Base-by-base conservation (phyloP, 2,797 vertebrate genomes). In the Pelobates cultripes region DNA sequence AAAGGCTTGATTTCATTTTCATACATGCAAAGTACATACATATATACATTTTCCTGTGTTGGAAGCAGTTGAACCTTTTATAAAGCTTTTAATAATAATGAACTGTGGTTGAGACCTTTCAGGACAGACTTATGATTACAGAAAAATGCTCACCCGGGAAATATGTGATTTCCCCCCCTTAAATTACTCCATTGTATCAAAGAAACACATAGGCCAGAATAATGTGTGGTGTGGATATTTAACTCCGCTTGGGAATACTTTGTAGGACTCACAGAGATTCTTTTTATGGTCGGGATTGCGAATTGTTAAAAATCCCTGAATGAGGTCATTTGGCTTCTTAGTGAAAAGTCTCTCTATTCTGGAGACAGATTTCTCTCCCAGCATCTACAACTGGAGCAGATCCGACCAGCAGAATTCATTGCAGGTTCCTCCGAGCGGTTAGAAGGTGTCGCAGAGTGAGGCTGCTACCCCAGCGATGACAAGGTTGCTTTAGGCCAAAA, bases 71-170 rank as follows among this genome's bases (percentile, higher is more conserved):
- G 57, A 14, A 12, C 15, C 57, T 60, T 60, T 60, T 4, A n/a
- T n/a, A 60, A n/a, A 15, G 15, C 9, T 64, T 47, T 61, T 79
- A 71, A 72, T 79, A 72, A 70, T 81, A 81, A 81, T 76, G 73
- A 76, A 51, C 73, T 81, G 79, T 70, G 43, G 55, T 12, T 81
- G 79, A 81, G 14, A 75, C 15, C 8, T 70, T 81, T 81, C 79
- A 81, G 79, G 66, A 74, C 79, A 69, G 44, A n/a, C 77, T 73
- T 13, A 7, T 66, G 44, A 79, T 73, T n/a, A 45, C 28, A 43
- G 43, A 9, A 40, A 76, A 64, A 55, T 53, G 17, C 66, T 70
- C 45, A 28, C 28, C 66, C 73, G 41, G 79, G 79, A 66, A 75
- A 53, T 43, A 60, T 43, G n/a, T 28, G 28, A 28, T 28, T 28